Evolutionary conservation across 2,797 vertebrate genomes (phyloP).

Genomic region (Gymnodraco acuticeps): DNA sequence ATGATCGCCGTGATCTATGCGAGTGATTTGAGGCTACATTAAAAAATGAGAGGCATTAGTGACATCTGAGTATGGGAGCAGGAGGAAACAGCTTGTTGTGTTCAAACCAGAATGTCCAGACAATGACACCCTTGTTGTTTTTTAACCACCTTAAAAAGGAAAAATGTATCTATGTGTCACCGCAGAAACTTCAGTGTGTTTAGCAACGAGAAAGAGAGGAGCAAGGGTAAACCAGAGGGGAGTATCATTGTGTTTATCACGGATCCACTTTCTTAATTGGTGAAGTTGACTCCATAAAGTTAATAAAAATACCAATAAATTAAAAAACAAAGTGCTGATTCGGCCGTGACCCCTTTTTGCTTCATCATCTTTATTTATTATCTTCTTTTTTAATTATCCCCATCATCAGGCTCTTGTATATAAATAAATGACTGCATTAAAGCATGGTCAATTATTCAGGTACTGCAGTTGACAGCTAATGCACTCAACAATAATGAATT

Average conservation of each 20-base stretch:
- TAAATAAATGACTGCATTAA: slow-evolving; percentile 63
- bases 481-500: slow-evolving; percentile 68
- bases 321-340: slow-evolving; percentile 38
- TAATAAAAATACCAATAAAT: slow-evolving; percentile 56
- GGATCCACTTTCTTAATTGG: slow-evolving; percentile 69
- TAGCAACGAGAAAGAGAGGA: slow-evolving; percentile 29
- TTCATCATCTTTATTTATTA: slow-evolving; percentile 56
- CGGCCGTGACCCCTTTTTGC: slow-evolving; percentile 52
- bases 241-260: slow-evolving; percentile 50
- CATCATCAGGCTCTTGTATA: slow-evolving; percentile 12
- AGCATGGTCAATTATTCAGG: slow-evolving; percentile 55
- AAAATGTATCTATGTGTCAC: slow-evolving; percentile 50
- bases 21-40: slow-evolving; percentile 41
- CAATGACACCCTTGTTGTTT: slow-evolving; percentile 61
- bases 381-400: slow-evolving; percentile 34
- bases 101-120: slow-evolving; percentile 46
- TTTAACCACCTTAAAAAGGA: slow-evolving; percentile 42
- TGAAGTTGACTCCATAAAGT: slow-evolving; percentile 53
- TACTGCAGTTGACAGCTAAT: slow-evolving; percentile 46
- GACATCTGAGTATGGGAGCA: slow-evolving; percentile 35
- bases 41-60: slow-evolving; percentile 59
- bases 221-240: slow-evolving; percentile 16
- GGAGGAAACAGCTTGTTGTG: background rate
- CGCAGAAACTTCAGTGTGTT: slow-evolving; percentile 49
- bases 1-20: slow-evolving; percentile 33